Conservation (phyloP, 2,888 invertebrate genomes). For the Orthonevra nobilis region DNA sequence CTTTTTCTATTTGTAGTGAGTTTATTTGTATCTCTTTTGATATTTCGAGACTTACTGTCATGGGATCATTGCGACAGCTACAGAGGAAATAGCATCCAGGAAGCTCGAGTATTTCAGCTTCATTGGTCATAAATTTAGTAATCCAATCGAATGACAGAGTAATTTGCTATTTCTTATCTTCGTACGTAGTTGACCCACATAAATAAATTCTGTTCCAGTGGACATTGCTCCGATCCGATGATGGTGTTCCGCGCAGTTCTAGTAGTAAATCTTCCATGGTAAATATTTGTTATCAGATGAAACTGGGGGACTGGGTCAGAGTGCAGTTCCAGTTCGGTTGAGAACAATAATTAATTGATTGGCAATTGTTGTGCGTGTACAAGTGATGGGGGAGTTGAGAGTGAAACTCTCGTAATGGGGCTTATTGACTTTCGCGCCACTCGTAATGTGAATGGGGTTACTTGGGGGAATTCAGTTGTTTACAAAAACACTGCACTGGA, state of each 20-base stretch:
- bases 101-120: too few species aligned
- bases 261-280: slow-evolving; percentile 2
- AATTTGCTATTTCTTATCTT: slow-evolving; percentile 43
- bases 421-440: too few species aligned
- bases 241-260: neutral
- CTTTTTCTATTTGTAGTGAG: too few species aligned
- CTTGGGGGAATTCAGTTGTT: too few species aligned
- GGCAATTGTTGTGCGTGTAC: neutral
- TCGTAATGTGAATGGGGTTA: too few species aligned
- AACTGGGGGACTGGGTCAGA: slow-evolving; percentile 4
- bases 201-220: slow-evolving; percentile 33
- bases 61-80: too few species aligned
- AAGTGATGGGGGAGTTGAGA: neutral
- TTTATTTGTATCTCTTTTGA: too few species aligned
- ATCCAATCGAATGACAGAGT: slow-evolving; percentile 45
- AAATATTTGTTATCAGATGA: slow-evolving; percentile 27
- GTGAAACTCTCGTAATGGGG: neutral
- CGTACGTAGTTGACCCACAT: slow-evolving; percentile 15
- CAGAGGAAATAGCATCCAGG: too few species aligned
- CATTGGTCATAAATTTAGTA: slow-evolving; percentile 17
- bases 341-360: slow-evolving; percentile 8
- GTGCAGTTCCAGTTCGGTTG: too few species aligned
- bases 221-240: neutral
- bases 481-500: too few species aligned
- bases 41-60: too few species aligned